A percentile compares a stretch with the other conserved stretches of the same genome.
Conservation (phyloP, 2,888 invertebrate species). For the Melieria crassipennis region DNA sequence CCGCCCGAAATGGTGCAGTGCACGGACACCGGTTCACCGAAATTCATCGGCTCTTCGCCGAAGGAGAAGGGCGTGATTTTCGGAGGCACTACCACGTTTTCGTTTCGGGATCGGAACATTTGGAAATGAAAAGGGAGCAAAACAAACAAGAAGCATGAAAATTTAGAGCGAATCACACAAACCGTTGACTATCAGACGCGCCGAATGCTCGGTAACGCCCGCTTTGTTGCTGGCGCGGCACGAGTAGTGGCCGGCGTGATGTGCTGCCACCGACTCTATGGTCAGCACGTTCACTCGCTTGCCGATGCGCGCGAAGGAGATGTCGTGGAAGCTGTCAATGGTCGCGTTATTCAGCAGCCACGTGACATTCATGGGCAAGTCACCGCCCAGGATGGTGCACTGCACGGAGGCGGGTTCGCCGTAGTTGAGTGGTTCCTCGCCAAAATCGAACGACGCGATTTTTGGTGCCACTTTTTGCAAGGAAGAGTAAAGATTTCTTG, state of each 20-base stretch:
- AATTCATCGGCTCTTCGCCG: constrained; percentile 77
- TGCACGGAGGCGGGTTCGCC: constrained; percentile 72
- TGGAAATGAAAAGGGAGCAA: constrained; percentile 27
- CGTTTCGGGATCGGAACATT: constrained; percentile 20
- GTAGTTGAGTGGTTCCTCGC: constrained; percentile 71
- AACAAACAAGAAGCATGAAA: constrained; percentile 21
- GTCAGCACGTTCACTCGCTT: constrained; percentile 73
- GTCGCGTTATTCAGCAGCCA: constrained; percentile 69
- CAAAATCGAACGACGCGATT: constrained; percentile 71
- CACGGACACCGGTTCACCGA: constrained; percentile 72
- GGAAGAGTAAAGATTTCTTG: background rate
- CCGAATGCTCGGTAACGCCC: constrained; percentile 70
- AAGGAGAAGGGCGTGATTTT: constrained; percentile 79
- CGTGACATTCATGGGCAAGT: constrained; percentile 72
- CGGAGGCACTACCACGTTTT: constrained; percentile 51
- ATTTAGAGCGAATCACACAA: constrained; percentile 41
- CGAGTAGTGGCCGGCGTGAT: constrained; percentile 75
- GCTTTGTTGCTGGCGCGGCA: constrained; percentile 76
- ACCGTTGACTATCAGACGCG: constrained; percentile 72
- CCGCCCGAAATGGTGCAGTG: constrained; percentile 78
- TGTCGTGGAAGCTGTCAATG: constrained; percentile 64
- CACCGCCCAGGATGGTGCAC: constrained; percentile 73
- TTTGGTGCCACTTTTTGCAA: constrained; percentile 66
- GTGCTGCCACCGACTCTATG: constrained; percentile 69
- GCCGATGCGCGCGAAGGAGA: constrained; percentile 70